Conservation (phyloP, 2,113 vertebrate species). For the Pterocles gutturalis region DNA sequence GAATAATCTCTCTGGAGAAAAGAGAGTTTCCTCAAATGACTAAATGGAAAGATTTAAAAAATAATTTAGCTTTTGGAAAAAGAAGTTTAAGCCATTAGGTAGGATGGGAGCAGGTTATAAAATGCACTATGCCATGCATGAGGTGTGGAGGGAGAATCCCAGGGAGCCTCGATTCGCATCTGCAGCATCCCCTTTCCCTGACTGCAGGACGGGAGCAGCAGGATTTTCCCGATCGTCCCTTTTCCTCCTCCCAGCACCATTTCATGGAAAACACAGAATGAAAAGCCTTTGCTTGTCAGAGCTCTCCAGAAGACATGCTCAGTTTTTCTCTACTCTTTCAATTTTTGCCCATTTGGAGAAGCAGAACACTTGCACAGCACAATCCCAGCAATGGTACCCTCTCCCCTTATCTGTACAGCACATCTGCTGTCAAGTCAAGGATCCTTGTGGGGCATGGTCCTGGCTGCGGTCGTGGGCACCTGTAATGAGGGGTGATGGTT, state of each 20-base stretch:
- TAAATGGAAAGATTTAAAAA: neutral
- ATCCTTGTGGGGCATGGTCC: too few relatives aligned
- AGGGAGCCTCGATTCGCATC: neutral
- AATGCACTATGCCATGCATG: neutral
- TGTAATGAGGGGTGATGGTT: too few relatives aligned
- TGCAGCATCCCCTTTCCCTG: neutral
- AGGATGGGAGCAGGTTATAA: neutral
- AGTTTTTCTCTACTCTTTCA: neutral
- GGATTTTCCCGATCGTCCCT: neutral
- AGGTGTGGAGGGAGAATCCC: neutral
- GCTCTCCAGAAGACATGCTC: neutral
- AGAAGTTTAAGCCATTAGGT: neutral
- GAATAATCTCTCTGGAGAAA: conserved; percentile 8
- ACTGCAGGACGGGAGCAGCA: neutral
- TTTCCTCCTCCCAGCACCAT: neutral
- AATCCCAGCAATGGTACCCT: neutral
- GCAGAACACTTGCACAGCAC: neutral
- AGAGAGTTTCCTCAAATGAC: neutral
- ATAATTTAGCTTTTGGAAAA: neutral
- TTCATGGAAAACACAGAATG: neutral
- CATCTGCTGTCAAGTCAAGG: neutral
- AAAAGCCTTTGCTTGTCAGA: neutral
- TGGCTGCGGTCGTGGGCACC: too few relatives aligned
- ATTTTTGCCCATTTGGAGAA: neutral
- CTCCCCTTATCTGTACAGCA: neutral